A percentile compares a stretch with the other conserved stretches of the same genome.
phyloP scores from a whole-genome alignment of 2,797 vertebrate species.

The Dallia pectoralis region DNA sequence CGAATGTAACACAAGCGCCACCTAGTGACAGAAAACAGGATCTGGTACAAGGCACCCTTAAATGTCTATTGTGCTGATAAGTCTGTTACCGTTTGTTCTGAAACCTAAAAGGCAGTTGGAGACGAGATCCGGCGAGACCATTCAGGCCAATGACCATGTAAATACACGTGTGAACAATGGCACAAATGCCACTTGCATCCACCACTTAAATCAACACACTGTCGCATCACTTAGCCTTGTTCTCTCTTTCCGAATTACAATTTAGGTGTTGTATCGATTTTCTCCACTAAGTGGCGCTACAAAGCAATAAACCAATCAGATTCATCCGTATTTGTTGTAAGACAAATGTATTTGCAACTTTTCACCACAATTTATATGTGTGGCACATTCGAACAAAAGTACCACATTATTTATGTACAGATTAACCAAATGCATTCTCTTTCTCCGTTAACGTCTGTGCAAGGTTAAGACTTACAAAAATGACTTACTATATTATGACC shows the following conservation, averaged over 20 bases:
- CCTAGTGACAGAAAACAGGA: background rate
- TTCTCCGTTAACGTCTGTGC: conserved; percentile 68
- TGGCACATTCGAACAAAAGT: background rate
- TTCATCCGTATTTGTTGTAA: background rate
- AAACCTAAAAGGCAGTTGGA: no score
- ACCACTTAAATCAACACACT: no score
- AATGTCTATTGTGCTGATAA: no score
- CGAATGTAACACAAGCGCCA: background rate
- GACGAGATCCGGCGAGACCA: no score
- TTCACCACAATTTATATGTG: background rate
- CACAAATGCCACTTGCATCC: no score
- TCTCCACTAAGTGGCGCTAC: conserved; percentile 47
- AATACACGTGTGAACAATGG: no score
- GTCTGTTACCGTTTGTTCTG: no score
- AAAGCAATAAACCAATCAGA: conserved; percentile 7
- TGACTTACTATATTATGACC: conserved; percentile 66
- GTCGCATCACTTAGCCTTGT: background rate
- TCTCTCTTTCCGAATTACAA: background rate
- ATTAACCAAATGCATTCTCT: conserved; percentile 63
- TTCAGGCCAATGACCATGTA: no score
- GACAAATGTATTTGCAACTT: background rate
- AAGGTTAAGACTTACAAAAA: conserved; percentile 73
- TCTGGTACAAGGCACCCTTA: no score
- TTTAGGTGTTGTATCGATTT: background rate
- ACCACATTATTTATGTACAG: conserved; percentile 7